Evolutionary conservation across 2,888 invertebrate genomes (phyloP), one percentile per base, ranked within the genome.

Genomic region (Hesperia comma): DNA sequence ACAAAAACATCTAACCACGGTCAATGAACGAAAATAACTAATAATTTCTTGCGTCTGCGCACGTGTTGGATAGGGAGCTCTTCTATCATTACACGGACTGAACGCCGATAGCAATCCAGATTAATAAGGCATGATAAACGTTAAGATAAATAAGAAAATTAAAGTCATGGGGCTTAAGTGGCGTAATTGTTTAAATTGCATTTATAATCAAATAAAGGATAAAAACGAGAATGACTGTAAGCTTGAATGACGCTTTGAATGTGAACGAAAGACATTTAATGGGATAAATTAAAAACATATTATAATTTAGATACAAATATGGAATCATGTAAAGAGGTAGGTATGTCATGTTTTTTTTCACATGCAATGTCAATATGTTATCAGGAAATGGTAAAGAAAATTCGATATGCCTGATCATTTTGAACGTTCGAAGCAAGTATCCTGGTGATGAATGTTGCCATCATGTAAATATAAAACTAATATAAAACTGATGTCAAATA

Each of bases 11-110:
- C 75, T 73, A 79, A 78, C 72, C 72, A 80, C 84, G 86, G 87
- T 86, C 87, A 87, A 84, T 77, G 88, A 82, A 86, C 88, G 80
- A 84, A 85, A 81, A 81, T 82, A 82, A 80, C 79, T 72, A 76
- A 75, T 75, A 73, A 76, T 78, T 78, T 78, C 70, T 72, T 73
- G 74, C 76, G 76, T 69, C 74, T 61, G 75, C 73, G 75, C 68
- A 70, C 72, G 74, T 74, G 74, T 72, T 68, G 72, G 71, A 69
- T 73, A 74, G 75, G 72, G 62, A 76, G 69, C 75, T 74, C 75
- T 55, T 60, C 58, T 60, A 66, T 60, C 58, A 66, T 58, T 60
- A 62, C n/a, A 57, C 49, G 49, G 53, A 56, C 57, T 40, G 26
- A 53, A 37, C 14, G 32, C 49, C 51, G 32, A 55, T 19, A 32